Percentiles rank a stretch among this genome's conserved stretches.
These are phyloP conservation scores for Octodon degus DNA, from an alignment of 2,113 vertebrate species.

Conservation along the genomic window DNA sequence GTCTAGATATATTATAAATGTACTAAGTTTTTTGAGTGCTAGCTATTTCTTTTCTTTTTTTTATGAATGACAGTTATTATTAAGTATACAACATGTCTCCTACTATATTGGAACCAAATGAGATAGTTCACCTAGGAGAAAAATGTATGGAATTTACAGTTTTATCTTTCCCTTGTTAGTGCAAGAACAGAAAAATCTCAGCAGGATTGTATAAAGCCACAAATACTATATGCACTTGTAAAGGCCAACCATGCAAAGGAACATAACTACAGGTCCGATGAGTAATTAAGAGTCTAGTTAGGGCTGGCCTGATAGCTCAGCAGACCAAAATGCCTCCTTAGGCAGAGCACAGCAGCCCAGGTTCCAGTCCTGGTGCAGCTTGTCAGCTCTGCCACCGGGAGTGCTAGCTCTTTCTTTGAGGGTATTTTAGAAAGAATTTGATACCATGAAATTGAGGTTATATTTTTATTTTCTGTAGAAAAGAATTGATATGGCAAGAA, in stretches of 20 bases:
- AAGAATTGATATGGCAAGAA: not conserved
- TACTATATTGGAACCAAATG: not conserved
- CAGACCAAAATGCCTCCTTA: too few species aligned
- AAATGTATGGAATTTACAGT: not conserved
- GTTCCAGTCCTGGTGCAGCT: too few species aligned
- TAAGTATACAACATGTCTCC: not conserved
- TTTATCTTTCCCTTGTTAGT: not conserved
- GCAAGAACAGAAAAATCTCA: not conserved
- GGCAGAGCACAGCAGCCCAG: too few species aligned
- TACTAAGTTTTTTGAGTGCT: not conserved
- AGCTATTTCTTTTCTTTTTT: conserved; percentile 26
- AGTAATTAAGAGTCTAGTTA: not conserved
- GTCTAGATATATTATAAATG: not conserved
- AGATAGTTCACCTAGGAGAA: not conserved
- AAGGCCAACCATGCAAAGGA: not conserved
- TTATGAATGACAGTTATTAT: not conserved
- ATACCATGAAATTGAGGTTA: not conserved
- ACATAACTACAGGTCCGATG: not conserved
- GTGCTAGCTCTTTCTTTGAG: not conserved
- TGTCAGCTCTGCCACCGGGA: not conserved
- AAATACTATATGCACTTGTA: not conserved
- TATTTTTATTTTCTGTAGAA: not conserved
- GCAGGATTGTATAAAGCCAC: conserved; percentile 3
- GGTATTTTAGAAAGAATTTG: conserved; percentile 35
- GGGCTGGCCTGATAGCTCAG: too few species aligned